phyloP scores from a whole-genome alignment of 2,797 vertebrate genomes.

The Echeneis naucrates region DNA sequence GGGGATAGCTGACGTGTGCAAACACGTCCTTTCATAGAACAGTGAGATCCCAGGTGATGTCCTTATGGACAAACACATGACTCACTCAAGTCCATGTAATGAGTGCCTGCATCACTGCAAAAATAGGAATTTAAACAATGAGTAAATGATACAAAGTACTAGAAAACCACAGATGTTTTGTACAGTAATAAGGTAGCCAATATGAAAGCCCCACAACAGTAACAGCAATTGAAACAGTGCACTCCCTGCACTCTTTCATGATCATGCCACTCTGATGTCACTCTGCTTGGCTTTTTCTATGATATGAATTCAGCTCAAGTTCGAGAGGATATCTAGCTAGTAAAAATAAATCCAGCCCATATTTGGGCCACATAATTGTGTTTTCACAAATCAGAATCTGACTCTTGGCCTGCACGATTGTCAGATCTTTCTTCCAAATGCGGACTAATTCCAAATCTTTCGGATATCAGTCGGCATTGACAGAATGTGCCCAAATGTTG shows the following conservation, averaged over 20 bases:
- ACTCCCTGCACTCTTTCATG: not conserved
- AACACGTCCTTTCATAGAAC: constrained; percentile 68
- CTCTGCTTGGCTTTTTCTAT: constrained; percentile 1
- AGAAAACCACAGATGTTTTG: not conserved
- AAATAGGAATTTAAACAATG: not conserved
- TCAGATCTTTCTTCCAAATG: not conserved
- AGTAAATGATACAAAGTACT: not conserved
- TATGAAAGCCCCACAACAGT: not conserved
- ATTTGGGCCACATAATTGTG: too few species aligned
- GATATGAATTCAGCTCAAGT: constrained; percentile 4
- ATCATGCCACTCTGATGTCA: not conserved
- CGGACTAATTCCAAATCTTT: not conserved
- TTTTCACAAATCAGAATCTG: not conserved
- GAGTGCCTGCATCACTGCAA: constrained; percentile 28
- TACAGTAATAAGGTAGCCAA: not conserved
- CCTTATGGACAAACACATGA: constrained; percentile 75
- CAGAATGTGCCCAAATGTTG: too few species aligned
- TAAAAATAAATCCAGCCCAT: too few species aligned
- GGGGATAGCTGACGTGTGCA: constrained; percentile 63
- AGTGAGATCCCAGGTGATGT: constrained; percentile 67
- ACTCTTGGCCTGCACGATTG: not conserved
- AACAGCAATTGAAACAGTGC: not conserved
- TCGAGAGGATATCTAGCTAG: not conserved
- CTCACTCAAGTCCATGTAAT: constrained; percentile 51
- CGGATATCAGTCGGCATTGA: too few species aligned